These are phyloP conservation scores for Amphipoea lucens DNA, from an alignment of 2,888 invertebrate species.

Conservation along the genomic window DNA sequence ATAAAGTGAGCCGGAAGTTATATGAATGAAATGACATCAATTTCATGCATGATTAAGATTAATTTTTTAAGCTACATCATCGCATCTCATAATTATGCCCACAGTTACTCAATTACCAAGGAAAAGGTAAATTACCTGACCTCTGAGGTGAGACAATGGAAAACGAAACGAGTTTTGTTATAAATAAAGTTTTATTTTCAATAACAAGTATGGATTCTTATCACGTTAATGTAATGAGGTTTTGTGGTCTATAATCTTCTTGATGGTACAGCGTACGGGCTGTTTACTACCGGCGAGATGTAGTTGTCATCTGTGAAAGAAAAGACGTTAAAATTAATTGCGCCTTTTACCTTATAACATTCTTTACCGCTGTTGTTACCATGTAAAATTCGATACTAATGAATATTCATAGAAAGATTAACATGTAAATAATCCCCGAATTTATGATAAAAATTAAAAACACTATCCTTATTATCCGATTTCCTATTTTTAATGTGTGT, in stretches of 20 bases:
- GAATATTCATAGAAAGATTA: conserved; percentile 38
- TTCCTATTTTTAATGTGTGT: conserved; percentile 8
- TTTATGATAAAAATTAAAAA: conserved; percentile 9
- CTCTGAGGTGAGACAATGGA: conserved; percentile 22
- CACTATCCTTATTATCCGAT: background rate
- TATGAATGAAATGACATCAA: conserved; percentile 44
- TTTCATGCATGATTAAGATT: conserved; percentile 52
- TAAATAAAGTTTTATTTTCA: conserved; percentile 58
- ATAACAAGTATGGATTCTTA: conserved; percentile 33
- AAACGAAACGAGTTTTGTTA: conserved; percentile 29
- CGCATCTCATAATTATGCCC: conserved; percentile 57
- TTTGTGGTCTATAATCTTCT: conserved; percentile 49
- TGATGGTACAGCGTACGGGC: conserved; percentile 36
- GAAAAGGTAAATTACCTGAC: conserved; percentile 65
- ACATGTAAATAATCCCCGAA: conserved; percentile 15
- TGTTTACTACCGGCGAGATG: conserved; percentile 35
- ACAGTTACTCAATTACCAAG: conserved; percentile 58
- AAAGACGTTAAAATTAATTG: background rate
- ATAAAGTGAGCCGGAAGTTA: conserved; percentile 34
- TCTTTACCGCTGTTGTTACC: conserved; percentile 12
- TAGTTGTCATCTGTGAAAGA: conserved; percentile 58
- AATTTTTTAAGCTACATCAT: conserved; percentile 45
- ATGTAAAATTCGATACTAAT: conserved; percentile 1
- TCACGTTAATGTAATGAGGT: conserved; percentile 13
- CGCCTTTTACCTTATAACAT: background rate